Conservation (phyloP, 2,797 vertebrate genomes). For the Bradypus variegatus region DNA sequence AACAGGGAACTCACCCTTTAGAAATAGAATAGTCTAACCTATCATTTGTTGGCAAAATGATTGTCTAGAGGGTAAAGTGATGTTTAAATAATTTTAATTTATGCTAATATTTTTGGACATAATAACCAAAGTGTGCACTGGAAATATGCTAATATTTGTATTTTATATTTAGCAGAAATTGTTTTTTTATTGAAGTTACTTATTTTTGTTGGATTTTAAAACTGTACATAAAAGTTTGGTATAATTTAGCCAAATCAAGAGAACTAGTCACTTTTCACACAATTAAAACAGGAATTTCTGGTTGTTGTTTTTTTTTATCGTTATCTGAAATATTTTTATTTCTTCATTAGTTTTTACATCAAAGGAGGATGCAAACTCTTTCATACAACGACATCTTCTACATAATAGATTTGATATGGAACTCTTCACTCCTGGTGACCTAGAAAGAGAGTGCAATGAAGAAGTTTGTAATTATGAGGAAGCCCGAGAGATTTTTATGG, state of each 20-base stretch:
- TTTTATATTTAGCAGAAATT: neutral
- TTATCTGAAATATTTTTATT: slow-evolving; percentile 48
- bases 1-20: neutral
- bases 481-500: slow-evolving; percentile 90
- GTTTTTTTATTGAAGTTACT: slow-evolving; percentile 17
- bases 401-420: slow-evolving; percentile 95
- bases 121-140: neutral
- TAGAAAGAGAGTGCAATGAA: slow-evolving; percentile 92
- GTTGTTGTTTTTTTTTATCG: neutral
- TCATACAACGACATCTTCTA: slow-evolving; percentile 86
- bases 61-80: neutral
- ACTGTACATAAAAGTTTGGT: neutral
- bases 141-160: slow-evolving; percentile 4
- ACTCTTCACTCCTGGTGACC: slow-evolving; percentile 84
- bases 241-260: slow-evolving; percentile 3
- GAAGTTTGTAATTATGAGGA: slow-evolving; percentile 93
- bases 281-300: slow-evolving; percentile 30
- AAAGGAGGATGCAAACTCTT: slow-evolving; percentile 81
- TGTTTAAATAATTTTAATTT: slow-evolving; percentile 10
- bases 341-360: slow-evolving; percentile 83
- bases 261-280: neutral
- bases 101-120: slow-evolving; percentile 1
- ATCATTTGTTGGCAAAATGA: slow-evolving; percentile 16
- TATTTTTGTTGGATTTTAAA: slow-evolving; percentile 28
- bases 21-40: neutral